Conservation (phyloP, 2,113 vertebrate genomes). For the Psephotus haematonotus region DNA sequence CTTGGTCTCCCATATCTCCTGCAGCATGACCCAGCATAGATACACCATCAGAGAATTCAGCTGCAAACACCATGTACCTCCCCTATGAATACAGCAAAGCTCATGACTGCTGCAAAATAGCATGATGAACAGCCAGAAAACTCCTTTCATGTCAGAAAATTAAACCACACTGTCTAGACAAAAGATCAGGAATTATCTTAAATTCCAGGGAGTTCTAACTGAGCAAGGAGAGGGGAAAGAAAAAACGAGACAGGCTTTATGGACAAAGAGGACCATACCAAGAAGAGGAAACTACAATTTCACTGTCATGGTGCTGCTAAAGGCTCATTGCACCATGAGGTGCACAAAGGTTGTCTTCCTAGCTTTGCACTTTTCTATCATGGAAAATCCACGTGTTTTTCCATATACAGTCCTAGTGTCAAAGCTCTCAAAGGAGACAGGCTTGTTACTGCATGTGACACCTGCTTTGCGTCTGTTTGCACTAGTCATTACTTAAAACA, state of each 20-base stretch:
- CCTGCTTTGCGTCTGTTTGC: background rate
- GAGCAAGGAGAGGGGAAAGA: background rate
- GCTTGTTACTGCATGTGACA: background rate
- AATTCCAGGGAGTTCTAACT: conserved; percentile 19
- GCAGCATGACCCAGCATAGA: background rate
- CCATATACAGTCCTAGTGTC: background rate
- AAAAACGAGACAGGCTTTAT: background rate
- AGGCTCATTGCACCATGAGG: background rate
- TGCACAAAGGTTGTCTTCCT: background rate
- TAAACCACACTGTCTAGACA: conserved; percentile 29
- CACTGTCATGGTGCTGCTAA: background rate
- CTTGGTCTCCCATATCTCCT: background rate
- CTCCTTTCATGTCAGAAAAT: background rate
- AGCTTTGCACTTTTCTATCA: background rate
- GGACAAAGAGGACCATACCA: background rate
- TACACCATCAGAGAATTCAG: background rate
- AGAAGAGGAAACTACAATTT: background rate
- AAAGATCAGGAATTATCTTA: conserved; percentile 20
- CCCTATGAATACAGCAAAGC: background rate
- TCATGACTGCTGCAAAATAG: background rate
- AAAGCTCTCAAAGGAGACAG: background rate
- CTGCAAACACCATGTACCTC: background rate
- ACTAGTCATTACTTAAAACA: background rate
- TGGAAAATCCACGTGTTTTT: background rate
- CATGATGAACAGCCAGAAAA: background rate